Percentiles rank a stretch among this genome's conserved stretches.
Conservation (phyloP, 2,797 vertebrate genomes). For the Macroramphosus scolopax region DNA sequence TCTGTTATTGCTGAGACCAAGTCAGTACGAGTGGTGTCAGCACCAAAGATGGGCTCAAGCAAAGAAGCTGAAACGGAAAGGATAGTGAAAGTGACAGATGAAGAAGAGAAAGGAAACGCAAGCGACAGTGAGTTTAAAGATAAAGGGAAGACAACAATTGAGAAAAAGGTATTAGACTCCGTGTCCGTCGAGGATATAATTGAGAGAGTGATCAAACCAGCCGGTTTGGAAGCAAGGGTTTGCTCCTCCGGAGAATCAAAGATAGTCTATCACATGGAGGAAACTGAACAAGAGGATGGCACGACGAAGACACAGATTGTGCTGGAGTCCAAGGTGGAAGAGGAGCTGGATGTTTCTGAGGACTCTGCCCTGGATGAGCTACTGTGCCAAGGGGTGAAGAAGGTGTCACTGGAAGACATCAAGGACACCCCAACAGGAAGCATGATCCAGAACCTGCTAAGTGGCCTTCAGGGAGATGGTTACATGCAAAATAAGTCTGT, state of each 20-base stretch:
- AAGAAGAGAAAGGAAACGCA: slow-evolving; percentile 26
- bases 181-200: slow-evolving; percentile 87
- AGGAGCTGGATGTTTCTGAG: slow-evolving; percentile 81
- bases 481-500: slow-evolving; percentile 78
- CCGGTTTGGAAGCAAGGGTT: slow-evolving; percentile 68
- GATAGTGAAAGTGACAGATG: slow-evolving; percentile 33
- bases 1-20: slow-evolving; percentile 50
- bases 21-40: slow-evolving; percentile 59
- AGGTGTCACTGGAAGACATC: slow-evolving; percentile 78
- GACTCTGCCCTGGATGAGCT: slow-evolving; percentile 75
- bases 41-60: slow-evolving; percentile 49
- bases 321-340: slow-evolving; percentile 86
- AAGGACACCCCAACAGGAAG: slow-evolving; percentile 78
- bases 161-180: slow-evolving; percentile 73
- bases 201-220: slow-evolving; percentile 84
- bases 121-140: slow-evolving; percentile 23
- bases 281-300: slow-evolving; percentile 81
- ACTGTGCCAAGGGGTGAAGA: slow-evolving; percentile 77
- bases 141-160: slow-evolving; percentile 32
- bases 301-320: slow-evolving; percentile 85
- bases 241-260: slow-evolving; percentile 77
- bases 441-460: slow-evolving; percentile 84
- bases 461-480: slow-evolving; percentile 76
- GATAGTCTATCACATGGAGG: slow-evolving; percentile 83
- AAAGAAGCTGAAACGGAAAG: slow-evolving; percentile 33